Evolutionary conservation across 2,113 vertebrate genomes (phyloP).

Genomic region (Rostratula benghalensis): DNA sequence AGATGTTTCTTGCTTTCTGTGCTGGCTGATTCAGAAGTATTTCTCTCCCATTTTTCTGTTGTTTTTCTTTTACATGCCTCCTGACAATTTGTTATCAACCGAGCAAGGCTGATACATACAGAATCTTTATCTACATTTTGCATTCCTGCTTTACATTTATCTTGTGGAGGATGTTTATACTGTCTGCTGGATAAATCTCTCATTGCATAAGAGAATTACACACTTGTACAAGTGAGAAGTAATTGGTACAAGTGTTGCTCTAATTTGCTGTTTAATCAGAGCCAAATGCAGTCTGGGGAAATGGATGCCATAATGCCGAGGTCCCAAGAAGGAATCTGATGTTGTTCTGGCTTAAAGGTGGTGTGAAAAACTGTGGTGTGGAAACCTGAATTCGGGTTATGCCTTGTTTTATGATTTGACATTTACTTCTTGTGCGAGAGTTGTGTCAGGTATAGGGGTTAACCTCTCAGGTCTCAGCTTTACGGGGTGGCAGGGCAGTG

Average conservation of each 20-base stretch:
- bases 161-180: neutral
- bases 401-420: neutral
- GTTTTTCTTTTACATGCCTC: conserved; percentile 19
- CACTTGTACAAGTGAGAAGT: conserved; percentile 48
- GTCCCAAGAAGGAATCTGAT: neutral
- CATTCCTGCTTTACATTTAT: conserved; percentile 30
- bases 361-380: neutral
- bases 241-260: conserved; percentile 39
- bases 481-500: neutral
- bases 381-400: neutral
- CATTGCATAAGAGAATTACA: conserved; percentile 49
- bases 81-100: conserved; percentile 40
- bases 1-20: neutral
- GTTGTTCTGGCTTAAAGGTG: neutral
- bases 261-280: conserved; percentile 57
- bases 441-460: neutral
- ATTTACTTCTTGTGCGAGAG: neutral
- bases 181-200: conserved; percentile 27
- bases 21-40: neutral
- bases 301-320: fast-evolving
- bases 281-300: conserved; percentile 38
- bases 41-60: neutral
- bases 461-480: neutral
- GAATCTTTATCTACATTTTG: conserved; percentile 6
- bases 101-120: conserved; percentile 30